Base-by-base conservation (phyloP, 1,140 invertebrate genomes). In the Drosophila sp. region DNA sequence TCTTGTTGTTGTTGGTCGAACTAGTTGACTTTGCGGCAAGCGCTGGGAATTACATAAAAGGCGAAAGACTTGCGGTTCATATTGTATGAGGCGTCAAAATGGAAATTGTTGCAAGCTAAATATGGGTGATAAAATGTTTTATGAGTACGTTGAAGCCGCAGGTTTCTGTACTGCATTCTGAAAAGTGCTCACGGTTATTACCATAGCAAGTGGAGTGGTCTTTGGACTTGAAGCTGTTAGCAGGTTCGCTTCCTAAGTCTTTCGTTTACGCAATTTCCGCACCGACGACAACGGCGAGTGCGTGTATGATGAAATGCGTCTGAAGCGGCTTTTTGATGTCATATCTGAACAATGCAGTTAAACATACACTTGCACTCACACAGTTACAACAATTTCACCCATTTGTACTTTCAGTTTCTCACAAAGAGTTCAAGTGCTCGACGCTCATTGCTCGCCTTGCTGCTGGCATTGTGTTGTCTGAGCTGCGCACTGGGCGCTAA, bases 401-500 rank as follows among this genome's bases (percentile, higher is more conserved):
- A 61, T 79, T 71, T 76, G 48, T 48, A 89, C 83, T 87, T 87
- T 87, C 83, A 87, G 83, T 87, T 87, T 87, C 83, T 87, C 79
- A 89, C 80, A 83, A 83, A 89, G 65, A 89, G 83, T 89, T 89
- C 83, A 87, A 87, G 83, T 83, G 79, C 83, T 79, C 57, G 76
- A 53, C 83, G 75, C 69, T 65, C 76, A 13, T 25, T 80, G 64
- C 46, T 87, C 57, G 36, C 76, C 8, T 56, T 87, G 14, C 25
- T 89, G 63, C 34, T 87, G 76, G 72, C 79, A 38, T 29, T 89
- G 11, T 87, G 79, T 16, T 87, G 70, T 41, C 45, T 87, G 46
- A 77, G 75, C 75, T 65, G 71, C 32, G 79, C 76, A 38, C 59
- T 89, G 16, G 69, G 70, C 32, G 83, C 83, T 58, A 87, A 89